Conservation (phyloP, 2,888 invertebrate species). For the Andrena flavipes region DNA sequence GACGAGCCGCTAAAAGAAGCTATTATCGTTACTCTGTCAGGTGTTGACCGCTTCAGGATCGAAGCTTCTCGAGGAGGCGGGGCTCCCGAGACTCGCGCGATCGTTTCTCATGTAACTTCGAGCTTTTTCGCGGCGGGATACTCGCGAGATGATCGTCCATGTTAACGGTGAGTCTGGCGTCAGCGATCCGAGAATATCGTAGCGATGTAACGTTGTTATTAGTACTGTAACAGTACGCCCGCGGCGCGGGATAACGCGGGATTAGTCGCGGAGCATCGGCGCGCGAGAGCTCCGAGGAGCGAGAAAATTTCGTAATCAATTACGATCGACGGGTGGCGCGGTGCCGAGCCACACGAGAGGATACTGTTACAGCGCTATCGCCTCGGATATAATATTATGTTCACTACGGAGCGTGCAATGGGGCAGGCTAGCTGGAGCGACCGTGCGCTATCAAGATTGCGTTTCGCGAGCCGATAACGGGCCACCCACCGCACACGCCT, state of each 20-base stretch:
- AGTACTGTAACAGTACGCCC: background rate
- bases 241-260: background rate
- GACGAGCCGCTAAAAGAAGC: slow-evolving; percentile 11
- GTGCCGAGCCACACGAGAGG: background rate
- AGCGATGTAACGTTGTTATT: background rate
- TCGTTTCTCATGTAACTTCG: slow-evolving; percentile 26
- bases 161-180: no score
- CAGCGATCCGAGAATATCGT: background rate
- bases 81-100: slow-evolving; percentile 13
- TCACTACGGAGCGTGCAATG: background rate
- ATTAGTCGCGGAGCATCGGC: background rate
- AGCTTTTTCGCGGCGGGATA: background rate
- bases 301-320: background rate
- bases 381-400: background rate
- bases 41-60: slow-evolving; percentile 31
- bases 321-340: background rate
- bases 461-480: slow-evolving; percentile 11
- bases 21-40: slow-evolving; percentile 52
- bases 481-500: slow-evolving; percentile 19
- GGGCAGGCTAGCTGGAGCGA: slow-evolving; percentile 4
- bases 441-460: background rate
- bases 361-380: slow-evolving; percentile 6
- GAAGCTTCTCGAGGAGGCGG: slow-evolving; percentile 29
- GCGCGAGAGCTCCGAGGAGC: background rate
- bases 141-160: no score